phyloP scores from a whole-genome alignment of 2,113 vertebrate genomes.

The Aphelocoma coerulescens region DNA sequence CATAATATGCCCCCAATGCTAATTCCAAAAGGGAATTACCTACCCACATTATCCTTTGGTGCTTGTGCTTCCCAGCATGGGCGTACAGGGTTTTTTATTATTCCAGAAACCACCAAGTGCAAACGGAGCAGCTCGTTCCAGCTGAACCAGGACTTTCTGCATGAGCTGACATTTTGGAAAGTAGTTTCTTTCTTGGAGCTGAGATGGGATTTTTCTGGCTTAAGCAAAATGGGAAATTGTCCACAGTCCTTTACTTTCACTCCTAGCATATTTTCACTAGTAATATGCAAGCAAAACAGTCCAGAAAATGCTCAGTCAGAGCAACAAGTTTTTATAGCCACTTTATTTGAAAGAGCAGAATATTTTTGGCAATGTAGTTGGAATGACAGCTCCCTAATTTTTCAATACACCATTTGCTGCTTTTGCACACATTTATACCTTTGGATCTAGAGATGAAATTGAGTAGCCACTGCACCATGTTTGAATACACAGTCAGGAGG shows the following conservation, averaged over 20 bases:
- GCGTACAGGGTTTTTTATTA: neutral
- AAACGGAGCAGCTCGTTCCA: neutral
- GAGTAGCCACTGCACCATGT: neutral
- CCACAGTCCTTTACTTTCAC: slow-evolving; percentile 22
- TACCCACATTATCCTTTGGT: neutral
- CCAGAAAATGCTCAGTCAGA: neutral
- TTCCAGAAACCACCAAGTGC: neutral
- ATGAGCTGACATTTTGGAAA: slow-evolving; percentile 38
- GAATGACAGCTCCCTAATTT: neutral
- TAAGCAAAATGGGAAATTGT: slow-evolving; percentile 15
- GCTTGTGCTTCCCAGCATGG: neutral
- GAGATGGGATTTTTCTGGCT: slow-evolving; percentile 39
- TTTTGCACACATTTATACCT: neutral
- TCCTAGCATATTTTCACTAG: slow-evolving; percentile 26
- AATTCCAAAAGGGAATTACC: neutral
- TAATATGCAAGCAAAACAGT: slow-evolving; percentile 32
- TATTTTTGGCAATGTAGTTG: slow-evolving; percentile 5
- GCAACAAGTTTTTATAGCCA: neutral
- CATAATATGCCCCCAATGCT: neutral
- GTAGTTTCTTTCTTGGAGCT: slow-evolving; percentile 46
- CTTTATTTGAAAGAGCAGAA: slow-evolving; percentile 13
- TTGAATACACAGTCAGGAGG: neutral
- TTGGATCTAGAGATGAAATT: neutral
- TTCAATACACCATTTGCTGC: neutral
- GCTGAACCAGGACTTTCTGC: slow-evolving; percentile 27